Evolutionary conservation across 2,797 vertebrate genomes (phyloP), one percentile per base, ranked within the genome.

Genomic region (Danio kyathit): DNA sequence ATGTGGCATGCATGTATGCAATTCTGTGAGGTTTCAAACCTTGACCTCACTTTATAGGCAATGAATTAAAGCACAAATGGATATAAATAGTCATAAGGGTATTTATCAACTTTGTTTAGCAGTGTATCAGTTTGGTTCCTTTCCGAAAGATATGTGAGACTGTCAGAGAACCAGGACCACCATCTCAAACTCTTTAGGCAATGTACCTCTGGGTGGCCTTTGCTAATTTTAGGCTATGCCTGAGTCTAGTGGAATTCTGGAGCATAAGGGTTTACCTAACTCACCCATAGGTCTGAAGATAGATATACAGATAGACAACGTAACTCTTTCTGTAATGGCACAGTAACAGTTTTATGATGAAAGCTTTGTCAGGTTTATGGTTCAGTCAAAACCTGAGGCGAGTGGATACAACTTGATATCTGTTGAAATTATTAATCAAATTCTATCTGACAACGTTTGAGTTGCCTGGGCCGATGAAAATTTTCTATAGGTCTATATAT

Each of bases 181-280:
- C 43, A 16, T 38, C 16, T 72, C 41, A 10, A 48, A 49, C 19
- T 74, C 41, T 60, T 51, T 49, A 61, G 72, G 63, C 17, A 63
- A 51, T 73, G 43, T 56, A 82, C 57, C 38, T 44, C 80, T 70
- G 57, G 77, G 74, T 75, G 81, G 78, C 48, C 60, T 63, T 29
- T 66, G 60, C 75, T 86, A 84, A 81, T 84, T 65, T 82, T 76
- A 79, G 78, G 49, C 12, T 29, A n/a, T 49, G 48, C 29, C n/a
- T 73, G 59, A 66, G 74, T 56, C 52, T 77, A 64, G 51, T 21
- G 52, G 70, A 74, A 76, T 81, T 74, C 67, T 67, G 48, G 19
- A 76, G 75, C 21, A 69, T 44, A 63, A 75, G 41, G 69, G 60
- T 38, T 59, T 44, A 9, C 9, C 76, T 43, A 67, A 9, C 81